Base-by-base conservation (phyloP, 2,113 vertebrate genomes). In the Calidris pugnax region DNA sequence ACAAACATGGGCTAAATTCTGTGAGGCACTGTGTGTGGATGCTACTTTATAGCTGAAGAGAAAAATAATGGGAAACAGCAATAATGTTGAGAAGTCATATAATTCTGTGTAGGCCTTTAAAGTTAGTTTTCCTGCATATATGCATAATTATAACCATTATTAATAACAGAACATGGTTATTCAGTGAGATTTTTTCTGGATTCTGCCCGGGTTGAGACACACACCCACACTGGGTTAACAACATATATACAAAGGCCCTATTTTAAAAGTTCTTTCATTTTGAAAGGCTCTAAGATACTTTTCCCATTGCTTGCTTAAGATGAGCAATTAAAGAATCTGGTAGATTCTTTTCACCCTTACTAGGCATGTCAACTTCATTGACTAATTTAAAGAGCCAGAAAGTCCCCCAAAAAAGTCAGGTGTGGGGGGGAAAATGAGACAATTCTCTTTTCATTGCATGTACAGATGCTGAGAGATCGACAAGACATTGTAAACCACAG, bases 361-460 rank as follows among this genome's bases (percentile, higher is more conserved):
- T 45, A 60, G 19, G 27, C 5, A 28, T 1, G 3, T 63, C 47
- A 85, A 33, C 32, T 55, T 53, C 26, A 39, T 14, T 35, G 39
- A 30, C 8, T 69, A 77, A 23, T n/a, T 87, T 66, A 47, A 59
- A 80, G 24, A 80, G 14, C 5, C 10, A 64, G 23, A 9, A 77
- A 77, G 12, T 67, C 3, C 12, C 22, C 19, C 62, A 32, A 21
- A 51, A 51, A 32, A 39, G 5, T 56, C 30, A 32, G 2, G 0
- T 27, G 7, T 4, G 9, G 4, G 6, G 6, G 0, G 6, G 32
- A 16, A 9, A 45, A 37, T 5, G 16, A 9, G 4, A 75, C 6
- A 78, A 9, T 28, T 72, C 10, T 18, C 16, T 55, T 55, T 55
- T 55, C 14, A 45, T 48, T 80, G 4, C 6, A 22, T 16, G 8